Base-by-base conservation (phyloP, 1,140 invertebrate genomes). In the Drosophila tropicalis region DNA sequence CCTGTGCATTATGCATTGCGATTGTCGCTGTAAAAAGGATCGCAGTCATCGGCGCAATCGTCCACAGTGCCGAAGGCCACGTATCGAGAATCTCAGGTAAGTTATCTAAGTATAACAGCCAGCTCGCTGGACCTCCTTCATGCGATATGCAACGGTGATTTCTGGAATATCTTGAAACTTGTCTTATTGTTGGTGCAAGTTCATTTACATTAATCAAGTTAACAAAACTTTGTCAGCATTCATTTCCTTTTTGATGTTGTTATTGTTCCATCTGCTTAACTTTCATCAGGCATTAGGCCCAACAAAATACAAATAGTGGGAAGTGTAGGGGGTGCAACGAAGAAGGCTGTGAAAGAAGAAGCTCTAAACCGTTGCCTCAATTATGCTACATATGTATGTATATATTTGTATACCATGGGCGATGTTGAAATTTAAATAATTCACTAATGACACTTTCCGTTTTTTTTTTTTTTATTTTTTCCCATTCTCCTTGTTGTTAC, bases 1-100 rank as follows among this genome's bases (percentile, higher is more conserved):
- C 5, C 93, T 97, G 39, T 97, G 96, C 93, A 95, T 96, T 39
- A 95, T 97, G 94, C 96, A 97, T 92, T 97, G 96, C 93, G 96
- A 96, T 91, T 96, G 96, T 91, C 93, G 95, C 54, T 94, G 94
- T 78, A 92, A 93, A 51, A 93, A 93, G 69, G 93, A 94, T 56
- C 93, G 93, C 71, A 92, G 44, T 84, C 92, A 71, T 75, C 92
- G 91, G 5, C 93, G 93, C 41, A 92, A 93, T 76, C 92, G 69
- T 89, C 92, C 81, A 22, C 91, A 83, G 91, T 93, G 76, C 91
- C 92, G 92, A 89, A 92, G 91, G 91, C 92, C 93, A 70, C 92
- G 94, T 80, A 93, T 94, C 67, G 94, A 94, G 79, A 94, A 95
- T 91, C 92, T 94, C 90, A 94, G 94, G 94, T 95, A 92, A 93